These are phyloP conservation scores for Cremastinae sp. DNA, from an alignment of 2,888 invertebrate genomes.

Conservation along the genomic window DNA sequence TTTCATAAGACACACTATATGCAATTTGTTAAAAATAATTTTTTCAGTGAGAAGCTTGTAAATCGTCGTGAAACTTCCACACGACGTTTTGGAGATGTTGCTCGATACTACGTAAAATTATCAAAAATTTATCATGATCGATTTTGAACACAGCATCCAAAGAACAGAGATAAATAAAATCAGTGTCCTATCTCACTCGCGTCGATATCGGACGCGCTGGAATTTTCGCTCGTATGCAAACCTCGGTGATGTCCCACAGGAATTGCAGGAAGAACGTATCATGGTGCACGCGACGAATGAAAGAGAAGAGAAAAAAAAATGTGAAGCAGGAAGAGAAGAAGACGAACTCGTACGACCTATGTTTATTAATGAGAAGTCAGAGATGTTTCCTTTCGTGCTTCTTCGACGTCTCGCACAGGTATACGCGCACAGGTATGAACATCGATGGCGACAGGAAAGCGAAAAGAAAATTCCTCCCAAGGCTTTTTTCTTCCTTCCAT, in stretches of 20 bases:
- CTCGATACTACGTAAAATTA: too few relatives aligned
- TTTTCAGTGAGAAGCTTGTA: too few relatives aligned
- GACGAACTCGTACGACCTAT: slow-evolving; percentile 37
- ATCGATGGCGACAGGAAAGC: background rate
- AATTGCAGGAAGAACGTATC: slow-evolving; percentile 11
- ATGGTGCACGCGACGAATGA: slow-evolving; percentile 18
- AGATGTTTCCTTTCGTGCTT: slow-evolving; percentile 20
- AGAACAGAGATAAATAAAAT: too few relatives aligned
- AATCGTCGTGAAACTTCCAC: too few relatives aligned
- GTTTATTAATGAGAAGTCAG: slow-evolving; percentile 54
- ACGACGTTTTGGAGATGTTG: too few relatives aligned
- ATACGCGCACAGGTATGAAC: too few relatives aligned
- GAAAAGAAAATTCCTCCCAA: slow-evolving; percentile 23
- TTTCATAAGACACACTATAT: too few relatives aligned
- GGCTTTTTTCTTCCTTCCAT: slow-evolving; percentile 12
- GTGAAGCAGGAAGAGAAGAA: background rate
- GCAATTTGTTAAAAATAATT: too few relatives aligned
- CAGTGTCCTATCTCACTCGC: too few relatives aligned
- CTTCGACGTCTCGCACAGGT: background rate
- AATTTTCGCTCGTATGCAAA: background rate
- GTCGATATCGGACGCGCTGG: background rate
- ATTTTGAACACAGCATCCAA: too few relatives aligned
- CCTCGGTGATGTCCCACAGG: slow-evolving; percentile 5
- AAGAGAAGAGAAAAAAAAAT: background rate
- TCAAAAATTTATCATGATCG: too few relatives aligned